Evolutionary conservation across 2,888 invertebrate species (phyloP), one percentile per base, ranked within the genome.

Genomic region (Trachelus tabidus): DNA sequence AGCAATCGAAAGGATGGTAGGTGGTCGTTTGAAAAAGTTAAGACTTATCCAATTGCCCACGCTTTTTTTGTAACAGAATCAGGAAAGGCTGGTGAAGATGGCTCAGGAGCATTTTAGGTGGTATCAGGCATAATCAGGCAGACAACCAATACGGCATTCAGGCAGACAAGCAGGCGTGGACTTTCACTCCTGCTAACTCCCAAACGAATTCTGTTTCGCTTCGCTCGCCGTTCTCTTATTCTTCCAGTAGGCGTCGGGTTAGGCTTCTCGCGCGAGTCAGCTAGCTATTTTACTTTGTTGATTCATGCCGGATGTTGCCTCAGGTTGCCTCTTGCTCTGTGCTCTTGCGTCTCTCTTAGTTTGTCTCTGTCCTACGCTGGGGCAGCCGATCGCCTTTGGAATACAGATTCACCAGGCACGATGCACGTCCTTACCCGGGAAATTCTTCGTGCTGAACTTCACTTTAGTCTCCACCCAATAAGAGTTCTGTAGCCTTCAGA

Each of bases 251-350:
- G 87, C 85, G 88, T 74, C 75, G 73, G 75, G 73, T 78, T 73
- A 35, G 75, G 75, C 69, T 73, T 75, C 75, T 75, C 79, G 79
- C 77, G 76, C 83, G 83, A 84, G 84, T 84, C 81, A 82, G 79
- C 79, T 80, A 71, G 82, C 87, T 86, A 88, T 89, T 89, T 87
- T 86, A 85, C 87, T 85, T 81, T 80, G 89, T 89, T 89, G 90
- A 90, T 89, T 91, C 90, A 89, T 87, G 87, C 91, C 90, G 91
- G 90, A 91, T 91, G 90, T 91, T 91, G 89, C 90, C 86, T 87
- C 89, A 89, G 87, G 85, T 83, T 81, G 75, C 79, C 69, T 69
- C 69, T 77, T 68, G 56, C 31, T 73, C 73, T 73, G 76, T 79
- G 56, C 56, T 56, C 56, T 23, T 56, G 56, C 23, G 75, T 79